Evolutionary conservation across 2,113 vertebrate species (phyloP).

Genomic region (Zapornia atra): DNA sequence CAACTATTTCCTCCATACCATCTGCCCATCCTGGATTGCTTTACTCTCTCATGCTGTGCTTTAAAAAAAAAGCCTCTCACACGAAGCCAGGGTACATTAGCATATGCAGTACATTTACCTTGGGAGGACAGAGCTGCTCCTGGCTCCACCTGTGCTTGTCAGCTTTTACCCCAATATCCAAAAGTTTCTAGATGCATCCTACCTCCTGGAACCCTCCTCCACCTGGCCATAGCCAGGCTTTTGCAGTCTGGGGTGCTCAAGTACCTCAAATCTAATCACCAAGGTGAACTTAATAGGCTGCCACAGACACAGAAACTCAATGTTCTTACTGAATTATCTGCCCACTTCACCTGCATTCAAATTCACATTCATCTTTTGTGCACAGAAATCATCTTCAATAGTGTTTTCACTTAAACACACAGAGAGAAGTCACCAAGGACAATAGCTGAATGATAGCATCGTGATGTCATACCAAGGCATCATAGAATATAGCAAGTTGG

Average conservation of each 20-base stretch:
- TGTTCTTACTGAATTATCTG: neutral
- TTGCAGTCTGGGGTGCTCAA: neutral
- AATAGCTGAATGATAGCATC: neutral
- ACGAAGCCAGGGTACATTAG: neutral
- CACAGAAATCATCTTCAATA: neutral
- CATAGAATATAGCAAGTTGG: too few species aligned
- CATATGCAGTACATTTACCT: neutral
- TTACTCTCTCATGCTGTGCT: neutral
- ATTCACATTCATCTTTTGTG: neutral
- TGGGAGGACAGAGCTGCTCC: neutral
- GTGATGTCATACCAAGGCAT: neutral
- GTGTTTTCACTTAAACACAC: neutral
- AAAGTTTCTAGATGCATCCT: neutral
- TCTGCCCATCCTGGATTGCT: constrained; percentile 34
- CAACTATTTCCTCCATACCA: constrained; percentile 8
- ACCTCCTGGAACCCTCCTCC: neutral
- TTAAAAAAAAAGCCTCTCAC: neutral
- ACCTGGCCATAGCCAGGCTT: neutral
- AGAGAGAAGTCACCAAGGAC: neutral
- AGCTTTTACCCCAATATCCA: rapidly evolving
- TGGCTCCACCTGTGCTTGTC: neutral
- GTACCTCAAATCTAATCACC: neutral
- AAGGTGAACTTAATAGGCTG: neutral
- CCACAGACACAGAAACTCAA: neutral
- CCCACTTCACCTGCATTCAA: neutral